Base-by-base conservation (phyloP, 1,140 invertebrate genomes). In the Pygmarrhopalites habei region DNA sequence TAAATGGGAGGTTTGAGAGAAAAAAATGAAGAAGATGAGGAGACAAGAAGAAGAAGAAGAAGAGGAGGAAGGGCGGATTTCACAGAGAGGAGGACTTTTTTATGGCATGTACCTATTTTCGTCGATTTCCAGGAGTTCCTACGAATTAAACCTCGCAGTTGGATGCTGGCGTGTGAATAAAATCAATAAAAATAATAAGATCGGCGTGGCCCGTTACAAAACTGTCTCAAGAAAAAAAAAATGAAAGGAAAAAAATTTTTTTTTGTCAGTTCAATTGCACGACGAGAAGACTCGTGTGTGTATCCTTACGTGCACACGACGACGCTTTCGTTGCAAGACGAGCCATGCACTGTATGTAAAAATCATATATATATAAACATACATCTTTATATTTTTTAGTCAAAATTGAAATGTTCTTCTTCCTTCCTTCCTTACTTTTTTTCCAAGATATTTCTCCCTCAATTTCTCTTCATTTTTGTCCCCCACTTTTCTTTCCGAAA, bases 171-270 rank as follows among this genome's bases (percentile, higher is more conserved):
- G 60, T 49, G 41, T 62, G 47, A 62, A 28, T 41, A 19, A 62
- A 62, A 43, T 53, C 60, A 43, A 58, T 58, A 62, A 55, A 39
- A 62, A 56, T 51, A 61, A 56, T 62, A 62, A 55, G 51, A 62
- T 62, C 60, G 10, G 53, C 53, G 21, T 56, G 30, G 53, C 60
- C n/a, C 53, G 53, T 62, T 53, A 57, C 44, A 62, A 53, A 29
- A 55, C 60, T 52, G 51, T 53, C 51, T 53, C 55, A 28, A 35
- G n/a, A 60, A 60, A 49, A 60, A 60, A 60, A 49, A 49, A 60
- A 47, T 49, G 47, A 28, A 29, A 58, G 32, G 23, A 35, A 44
- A 55, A 58, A 26, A 29, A 58, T 44, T 25, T 26, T 35, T 15
- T 5, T 35, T 15, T 17, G 44, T 46, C 21, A 52, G 14, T 52